These are phyloP conservation scores for Ceratina japonica DNA, from an alignment of 1,140 invertebrate species.

Conservation along the genomic window DNA sequence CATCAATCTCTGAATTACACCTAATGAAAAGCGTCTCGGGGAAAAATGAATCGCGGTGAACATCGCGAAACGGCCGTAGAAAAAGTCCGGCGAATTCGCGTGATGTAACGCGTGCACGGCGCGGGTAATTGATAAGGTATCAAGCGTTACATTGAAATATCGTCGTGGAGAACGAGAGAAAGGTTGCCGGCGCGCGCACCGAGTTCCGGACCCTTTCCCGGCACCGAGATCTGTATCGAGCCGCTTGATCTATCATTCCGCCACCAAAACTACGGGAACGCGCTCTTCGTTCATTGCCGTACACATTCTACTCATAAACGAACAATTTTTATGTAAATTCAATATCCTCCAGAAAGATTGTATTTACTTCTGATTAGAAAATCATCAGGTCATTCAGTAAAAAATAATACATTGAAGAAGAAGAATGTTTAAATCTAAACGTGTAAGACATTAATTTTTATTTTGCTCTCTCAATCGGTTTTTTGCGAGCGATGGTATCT, in stretches of 20 bases:
- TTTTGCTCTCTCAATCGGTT: no score
- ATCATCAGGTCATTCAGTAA: no score
- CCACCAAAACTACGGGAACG: conserved; percentile 45
- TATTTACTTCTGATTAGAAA: no score
- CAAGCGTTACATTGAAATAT: conserved; percentile 39
- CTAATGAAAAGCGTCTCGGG: background rate
- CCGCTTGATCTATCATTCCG: conserved; percentile 56
- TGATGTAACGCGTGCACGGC: conserved; percentile 40
- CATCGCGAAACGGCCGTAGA: background rate
- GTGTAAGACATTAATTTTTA: no score
- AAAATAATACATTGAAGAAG: no score
- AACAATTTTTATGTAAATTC: no score
- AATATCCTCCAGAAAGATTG: no score
- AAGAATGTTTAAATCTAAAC: no score
- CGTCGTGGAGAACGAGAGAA: conserved; percentile 36
- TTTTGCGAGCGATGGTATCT: no score
- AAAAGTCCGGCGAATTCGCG: conserved; percentile 42
- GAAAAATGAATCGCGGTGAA: background rate
- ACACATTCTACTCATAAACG: no score
- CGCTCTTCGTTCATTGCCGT: background rate
- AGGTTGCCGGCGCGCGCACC: conserved; percentile 28
- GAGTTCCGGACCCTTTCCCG: conserved; percentile 42
- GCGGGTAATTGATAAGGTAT: conserved; percentile 47
- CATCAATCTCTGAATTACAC: conserved; percentile 8
- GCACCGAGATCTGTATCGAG: conserved; percentile 51